These are phyloP conservation scores for Plebejus argus DNA, from an alignment of 2,888 invertebrate genomes.

Conservation along the genomic window DNA sequence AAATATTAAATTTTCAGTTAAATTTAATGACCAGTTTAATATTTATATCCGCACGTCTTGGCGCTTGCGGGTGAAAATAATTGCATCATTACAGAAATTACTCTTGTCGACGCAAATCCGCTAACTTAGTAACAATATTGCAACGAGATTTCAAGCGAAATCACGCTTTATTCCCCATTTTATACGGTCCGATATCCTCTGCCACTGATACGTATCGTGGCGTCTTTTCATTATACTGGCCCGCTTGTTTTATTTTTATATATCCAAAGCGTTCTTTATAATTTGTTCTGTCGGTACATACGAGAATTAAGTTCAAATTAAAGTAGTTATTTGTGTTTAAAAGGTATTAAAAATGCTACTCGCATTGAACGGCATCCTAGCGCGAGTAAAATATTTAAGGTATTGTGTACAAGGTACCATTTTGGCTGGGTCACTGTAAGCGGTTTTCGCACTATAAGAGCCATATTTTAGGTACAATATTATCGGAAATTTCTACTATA, in stretches of 20 bases:
- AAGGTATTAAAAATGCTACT: background rate
- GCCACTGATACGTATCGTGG: background rate
- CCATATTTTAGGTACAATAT: background rate
- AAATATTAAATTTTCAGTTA: slow-evolving; percentile 36
- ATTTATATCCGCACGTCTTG: slow-evolving; percentile 51
- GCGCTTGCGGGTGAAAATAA: slow-evolving; percentile 60
- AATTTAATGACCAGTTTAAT: slow-evolving; percentile 45
- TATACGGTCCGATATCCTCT: background rate
- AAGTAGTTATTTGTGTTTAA: background rate
- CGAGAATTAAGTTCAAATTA: background rate
- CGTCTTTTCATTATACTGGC: slow-evolving; percentile 22
- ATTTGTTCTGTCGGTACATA: background rate
- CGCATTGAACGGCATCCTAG: background rate
- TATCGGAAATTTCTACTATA: background rate
- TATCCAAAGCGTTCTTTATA: slow-evolving; percentile 23
- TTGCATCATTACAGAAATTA: slow-evolving; percentile 67
- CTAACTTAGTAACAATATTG: slow-evolving; percentile 23
- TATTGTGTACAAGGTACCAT: background rate
- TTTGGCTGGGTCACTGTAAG: background rate
- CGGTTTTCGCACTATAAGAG: background rate
- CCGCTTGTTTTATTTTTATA: slow-evolving; percentile 32
- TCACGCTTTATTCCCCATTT: background rate
- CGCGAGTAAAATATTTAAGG: background rate
- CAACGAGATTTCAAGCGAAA: background rate
- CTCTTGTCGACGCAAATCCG: slow-evolving; percentile 39